Base-by-base conservation (phyloP, 2,888 invertebrate species). In the Unio delphinus region DNA sequence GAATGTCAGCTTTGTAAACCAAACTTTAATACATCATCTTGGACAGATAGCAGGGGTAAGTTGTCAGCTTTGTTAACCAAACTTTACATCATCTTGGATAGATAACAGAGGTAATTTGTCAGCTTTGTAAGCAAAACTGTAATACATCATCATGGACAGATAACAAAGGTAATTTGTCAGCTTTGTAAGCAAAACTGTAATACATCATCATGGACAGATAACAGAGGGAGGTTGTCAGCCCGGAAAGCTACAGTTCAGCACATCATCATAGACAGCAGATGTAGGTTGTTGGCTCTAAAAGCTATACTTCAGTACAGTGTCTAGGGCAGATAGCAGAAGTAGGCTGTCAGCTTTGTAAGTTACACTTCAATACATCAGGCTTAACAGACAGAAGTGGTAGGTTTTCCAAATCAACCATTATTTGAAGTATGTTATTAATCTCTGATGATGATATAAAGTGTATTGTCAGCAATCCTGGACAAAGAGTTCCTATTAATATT, bases 31-130 rank as follows among this genome's bases (percentile, higher is more conserved):
- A 61, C 70, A 8, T 63, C 63, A 5, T 54, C 60, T 18, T 83
- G 83, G 83, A 75, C 80, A 45, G 58, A 61, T 15, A 80, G 69
- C 61, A 67, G 66, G 55, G 75, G 78, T 79, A 70, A 30, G 34
- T 65, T 83, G 81, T 71, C 76, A 76, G 68, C 57, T 74, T 23
- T 83, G 83, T 71, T 74, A 76, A 4, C 76, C 83, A 18, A 70
- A 68, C 17, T 62, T 60, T 61, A 60, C 70, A 8, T 63, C 63
- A 5, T 54, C 57, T 18, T 83, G 83, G 82, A 75, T 79, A 45
- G 58, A 61, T 15, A 80, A 68, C 61, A 67, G 66, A 58, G 75
- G 78, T 79, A 70, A 30, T 26, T 65, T 83, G 81, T 71, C 76
- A 76, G 68, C 57, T 74, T 23, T 83, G 83, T 71, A 75, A 76